Conservation (phyloP, 2,888 invertebrate genomes). For the Lissonota sp. region DNA sequence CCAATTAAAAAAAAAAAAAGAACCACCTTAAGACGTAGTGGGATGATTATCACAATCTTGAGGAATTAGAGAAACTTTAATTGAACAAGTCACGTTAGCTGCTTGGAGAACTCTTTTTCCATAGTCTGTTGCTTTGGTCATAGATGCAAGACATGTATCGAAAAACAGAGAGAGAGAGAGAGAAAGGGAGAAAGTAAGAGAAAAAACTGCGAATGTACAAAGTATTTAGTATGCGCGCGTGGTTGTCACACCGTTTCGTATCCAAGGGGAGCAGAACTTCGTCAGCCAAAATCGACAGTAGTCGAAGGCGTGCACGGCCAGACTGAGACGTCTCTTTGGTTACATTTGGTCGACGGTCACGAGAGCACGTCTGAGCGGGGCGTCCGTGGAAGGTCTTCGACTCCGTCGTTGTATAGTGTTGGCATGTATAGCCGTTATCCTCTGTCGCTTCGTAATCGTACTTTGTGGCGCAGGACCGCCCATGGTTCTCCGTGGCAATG, state of each 20-base stretch:
- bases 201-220: constrained; percentile 13
- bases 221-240: constrained; percentile 43
- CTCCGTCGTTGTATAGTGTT: constrained; percentile 45
- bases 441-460: constrained; percentile 55
- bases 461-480: constrained; percentile 63
- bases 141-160: no score
- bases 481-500: constrained; percentile 40
- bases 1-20: no score
- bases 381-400: constrained; percentile 32
- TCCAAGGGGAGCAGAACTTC: constrained; percentile 13
- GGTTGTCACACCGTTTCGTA: constrained; percentile 16
- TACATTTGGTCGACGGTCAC: constrained; percentile 49
- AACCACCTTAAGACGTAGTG: no score
- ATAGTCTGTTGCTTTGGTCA: no score
- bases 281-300: constrained; percentile 58
- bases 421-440: constrained; percentile 41
- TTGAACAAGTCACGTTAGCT: no score
- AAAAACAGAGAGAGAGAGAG: background rate
- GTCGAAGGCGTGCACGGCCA: constrained; percentile 79
- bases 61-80: no score
- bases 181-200: constrained; percentile 14
- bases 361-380: constrained; percentile 28
- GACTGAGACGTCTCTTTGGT: constrained; percentile 74
- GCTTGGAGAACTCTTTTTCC: no score
- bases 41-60: no score